Evolutionary conservation across 2,113 vertebrate genomes (phyloP), one percentile per base, ranked within the genome.

Genomic region (Pangasianodon hypophthalmus): DNA sequence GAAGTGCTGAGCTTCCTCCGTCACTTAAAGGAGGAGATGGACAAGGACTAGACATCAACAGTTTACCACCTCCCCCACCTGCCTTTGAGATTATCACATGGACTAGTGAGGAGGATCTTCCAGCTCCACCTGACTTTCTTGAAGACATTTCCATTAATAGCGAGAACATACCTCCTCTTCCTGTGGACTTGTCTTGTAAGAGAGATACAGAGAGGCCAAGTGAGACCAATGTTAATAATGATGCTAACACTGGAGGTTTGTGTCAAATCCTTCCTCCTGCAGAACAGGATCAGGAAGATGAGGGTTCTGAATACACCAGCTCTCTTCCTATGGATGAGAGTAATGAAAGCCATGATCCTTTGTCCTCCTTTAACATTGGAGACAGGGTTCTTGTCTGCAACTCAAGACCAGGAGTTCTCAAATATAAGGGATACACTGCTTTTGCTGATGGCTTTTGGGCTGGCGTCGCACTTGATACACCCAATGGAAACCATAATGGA

Each of bases 1-100:
- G 95, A 94, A 96, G 95, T 85, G 93, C 94, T 19, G 93, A 95
- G 85, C 93, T 96, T 77, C 92, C 88, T 2, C 92, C 93, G 3
- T 93, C 94, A 56, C 88, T 81, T 19, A 92, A 84, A 90, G 90
- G 90, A 81, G 94, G 92, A 32, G 60, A 56, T 24, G 85, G 64
- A 32, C 60, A 56, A 79, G 88, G 82, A 37, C 54, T 60, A 52
- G 80, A 46, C 32, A 79, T 85, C 44, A 86, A 67, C 71, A 79
- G 60, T n/a, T 90, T 88, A 26, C 91, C 84, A 56, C 93, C 88
- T 87, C 89, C 93, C 41, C 92, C 86, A 0, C 93, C 92, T 88
- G 91, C 94, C 83, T 93, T 92, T 87, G 64, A 73, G 58, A 86
- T 85, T 52, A 94, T 90, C 90, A 87, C 37, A 73, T 94, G 87